Base-by-base conservation (phyloP, 2,888 invertebrate species). In the Diarsia brunnea region DNA sequence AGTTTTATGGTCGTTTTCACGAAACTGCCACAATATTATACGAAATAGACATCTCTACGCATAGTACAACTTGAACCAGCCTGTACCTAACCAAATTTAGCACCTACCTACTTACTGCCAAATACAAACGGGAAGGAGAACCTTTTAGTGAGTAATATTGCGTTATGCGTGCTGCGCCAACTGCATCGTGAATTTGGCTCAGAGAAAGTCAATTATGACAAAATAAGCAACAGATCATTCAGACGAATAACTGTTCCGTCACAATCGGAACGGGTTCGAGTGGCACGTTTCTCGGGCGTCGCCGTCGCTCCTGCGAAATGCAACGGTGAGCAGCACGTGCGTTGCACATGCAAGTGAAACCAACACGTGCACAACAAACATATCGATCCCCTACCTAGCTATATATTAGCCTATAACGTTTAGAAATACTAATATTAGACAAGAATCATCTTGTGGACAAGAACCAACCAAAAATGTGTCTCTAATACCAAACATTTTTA, bases 241-340 rank as follows among this genome's bases (percentile, higher is more conserved):
- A 65, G 49, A 24, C 53, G 53, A 65, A 11, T 79, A 85, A 85
- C 86, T 75, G 84, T 81, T 65, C 64, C n/a, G 60, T 64, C 68
- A 79, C 69, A 84, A 71, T 78, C 63, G 45, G 61, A 84, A 78
- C 73, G 78, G 69, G 75, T 78, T 78, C 70, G 27, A 69, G 49
- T 74, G 75, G 53, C 81, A 84, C 67, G 61, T 80, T 79, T 80
- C 63, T 51, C 45, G 67, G 58, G 68, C 74, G 60, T 77, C 86
- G 72, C 65, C 60, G 53, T 70, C 51, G 64, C 74, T 78, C 79
- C 78, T 70, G 60, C 73, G 75, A 83, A 87, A 81, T 78, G 38
- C 75, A 87, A 82, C 74, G 61, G 74, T 76, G 68, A 61, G 71
- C 47, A 11, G 49, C n/a, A 43, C 69, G 75, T 76, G 71, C 68